These are phyloP conservation scores for Dryobota labecula DNA, from an alignment of 2,888 invertebrate species.

Conservation along the genomic window DNA sequence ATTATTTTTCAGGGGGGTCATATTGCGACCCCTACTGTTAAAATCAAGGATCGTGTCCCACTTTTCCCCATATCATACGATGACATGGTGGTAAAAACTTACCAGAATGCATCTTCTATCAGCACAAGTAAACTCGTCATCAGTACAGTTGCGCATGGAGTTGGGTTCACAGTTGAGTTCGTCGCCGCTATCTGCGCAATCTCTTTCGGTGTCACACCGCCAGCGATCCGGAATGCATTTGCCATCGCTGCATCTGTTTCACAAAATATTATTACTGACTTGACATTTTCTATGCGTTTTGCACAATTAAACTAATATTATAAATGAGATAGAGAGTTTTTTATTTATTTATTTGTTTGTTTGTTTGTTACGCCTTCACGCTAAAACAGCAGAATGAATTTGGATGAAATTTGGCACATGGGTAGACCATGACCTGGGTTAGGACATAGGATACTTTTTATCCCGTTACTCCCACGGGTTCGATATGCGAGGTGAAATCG, in stretches of 20 bases:
- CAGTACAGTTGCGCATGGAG: constrained; percentile 92
- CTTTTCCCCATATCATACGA: not conserved
- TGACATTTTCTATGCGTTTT: constrained; percentile 78
- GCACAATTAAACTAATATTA: no score
- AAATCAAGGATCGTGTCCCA: not conserved
- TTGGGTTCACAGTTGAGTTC: constrained; percentile 93
- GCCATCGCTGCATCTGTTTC: constrained; percentile 92
- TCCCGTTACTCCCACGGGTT: no score
- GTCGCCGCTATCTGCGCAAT: constrained; percentile 95
- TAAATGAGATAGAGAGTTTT: no score
- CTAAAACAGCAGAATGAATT: no score
- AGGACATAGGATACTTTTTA: no score
- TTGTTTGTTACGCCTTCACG: no score
- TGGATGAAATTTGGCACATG: no score
- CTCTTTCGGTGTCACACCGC: constrained; percentile 95
- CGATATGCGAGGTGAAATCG: no score
- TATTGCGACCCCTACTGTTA: not conserved
- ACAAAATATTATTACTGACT: constrained; percentile 33
- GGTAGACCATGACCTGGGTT: no score
- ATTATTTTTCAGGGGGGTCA: not conserved
- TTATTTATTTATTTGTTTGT: no score
- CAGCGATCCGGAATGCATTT: constrained; percentile 95
- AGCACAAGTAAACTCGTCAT: constrained; percentile 93
- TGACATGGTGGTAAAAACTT: constrained; percentile 32
- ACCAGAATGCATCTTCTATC: constrained; percentile 95